Base-by-base conservation (phyloP, 2,113 vertebrate species). In the Coregonus clupeaformis region DNA sequence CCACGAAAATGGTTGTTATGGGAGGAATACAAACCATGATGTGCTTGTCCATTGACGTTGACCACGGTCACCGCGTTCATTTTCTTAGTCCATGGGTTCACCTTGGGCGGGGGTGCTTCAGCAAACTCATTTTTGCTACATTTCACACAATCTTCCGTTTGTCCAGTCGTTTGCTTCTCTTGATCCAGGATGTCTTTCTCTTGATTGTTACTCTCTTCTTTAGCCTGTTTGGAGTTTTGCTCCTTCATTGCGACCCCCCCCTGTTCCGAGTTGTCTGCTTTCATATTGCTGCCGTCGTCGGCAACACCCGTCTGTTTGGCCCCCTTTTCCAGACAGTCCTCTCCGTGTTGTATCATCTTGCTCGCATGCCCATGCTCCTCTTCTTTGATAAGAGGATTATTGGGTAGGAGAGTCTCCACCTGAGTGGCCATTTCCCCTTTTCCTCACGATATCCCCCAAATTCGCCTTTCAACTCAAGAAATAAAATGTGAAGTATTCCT, bases 61-160 rank as follows among this genome's bases (percentile, higher is more conserved):
- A 94, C 92, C 89, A 93, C 89, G 74, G 91, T 92, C 82, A 92
- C 92, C 67, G 91, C 77, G 65, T 91, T 94, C 87, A 92, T 92
- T 73, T 95, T 95, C 91, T 95, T 95, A 73, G 95, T 98, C 96
- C 96, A 98, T 75, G 96, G 96, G 93, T 98, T 98, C 93, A 97
- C 95, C 94, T 95, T 97, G 94, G 96, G 96, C 86, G 95, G 96
- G 30, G 96, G 96, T 16, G 96, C 96, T 81, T 96, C 96, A 62
- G 94, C 93, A 87, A 98, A 96, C 87, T 97, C 96, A 87, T 89
- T 93, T 77, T 82, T 89, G 84, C 83, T 80, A 89, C 91, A 85
- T 79, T 89, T 86, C 16, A 49, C 84, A 13, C 81, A 79, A 68
- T 93, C 88, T 78, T 91, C 81, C 77, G 75, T 67, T 73, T 93